phyloP scores from a whole-genome alignment of 2,888 invertebrate genomes.

The Venusia cambrica region DNA sequence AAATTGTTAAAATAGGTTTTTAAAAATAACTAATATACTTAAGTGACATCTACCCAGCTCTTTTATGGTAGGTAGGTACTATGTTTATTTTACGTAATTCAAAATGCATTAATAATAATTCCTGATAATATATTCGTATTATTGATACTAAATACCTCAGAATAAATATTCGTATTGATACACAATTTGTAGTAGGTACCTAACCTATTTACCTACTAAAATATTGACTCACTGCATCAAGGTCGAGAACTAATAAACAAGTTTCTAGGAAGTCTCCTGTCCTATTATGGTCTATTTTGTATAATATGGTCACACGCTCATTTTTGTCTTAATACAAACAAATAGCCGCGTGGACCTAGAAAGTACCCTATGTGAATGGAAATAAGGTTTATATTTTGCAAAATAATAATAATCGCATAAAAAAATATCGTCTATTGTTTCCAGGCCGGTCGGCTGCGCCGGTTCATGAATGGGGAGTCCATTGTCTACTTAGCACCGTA shows the following conservation, averaged over 20 bases:
- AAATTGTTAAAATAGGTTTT: too few relatives aligned
- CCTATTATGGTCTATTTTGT: background rate
- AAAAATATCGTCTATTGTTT: constrained; percentile 8
- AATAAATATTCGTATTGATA: constrained; percentile 3
- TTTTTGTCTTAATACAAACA: constrained; percentile 5
- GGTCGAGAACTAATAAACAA: constrained; percentile 5
- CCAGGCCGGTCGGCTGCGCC: constrained; percentile 6
- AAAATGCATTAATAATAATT: constrained; percentile 1
- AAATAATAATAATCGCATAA: constrained; percentile 5
- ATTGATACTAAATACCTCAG: constrained; percentile 5
- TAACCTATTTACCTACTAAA: too few relatives aligned
- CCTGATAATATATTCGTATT: too few relatives aligned
- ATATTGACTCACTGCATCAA: constrained; percentile 3
- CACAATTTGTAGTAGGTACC: constrained; percentile 1
- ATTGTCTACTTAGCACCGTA: constrained; percentile 9
- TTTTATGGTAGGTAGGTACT: too few relatives aligned
- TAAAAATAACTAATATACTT: too few relatives aligned
- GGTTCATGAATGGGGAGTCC: constrained; percentile 7
- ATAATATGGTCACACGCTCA: constrained; percentile 7
- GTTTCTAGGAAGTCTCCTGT: constrained; percentile 6
- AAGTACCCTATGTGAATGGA: constrained; percentile 4
- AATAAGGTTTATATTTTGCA: constrained; percentile 8
- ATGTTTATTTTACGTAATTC: background rate
- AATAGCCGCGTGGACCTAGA: constrained; percentile 6
- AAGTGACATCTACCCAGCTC: too few relatives aligned